Base-by-base conservation (phyloP, 2,113 vertebrate genomes). In the Pluvianellus socialis region DNA sequence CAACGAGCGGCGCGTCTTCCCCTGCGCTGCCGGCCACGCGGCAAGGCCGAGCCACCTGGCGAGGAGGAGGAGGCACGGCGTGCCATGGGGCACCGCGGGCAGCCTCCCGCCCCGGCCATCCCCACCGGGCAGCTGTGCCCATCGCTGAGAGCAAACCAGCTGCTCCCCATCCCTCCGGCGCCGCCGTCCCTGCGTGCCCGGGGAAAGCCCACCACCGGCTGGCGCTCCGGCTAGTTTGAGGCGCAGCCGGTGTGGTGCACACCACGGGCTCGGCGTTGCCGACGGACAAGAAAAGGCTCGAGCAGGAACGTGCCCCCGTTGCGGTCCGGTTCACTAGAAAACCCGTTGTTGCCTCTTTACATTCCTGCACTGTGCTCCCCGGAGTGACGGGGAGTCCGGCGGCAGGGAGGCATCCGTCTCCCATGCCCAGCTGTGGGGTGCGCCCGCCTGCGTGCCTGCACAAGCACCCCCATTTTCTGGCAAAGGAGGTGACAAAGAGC, bases 211-310 rank as follows among this genome's bases (percentile, higher is more conserved):
- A 70, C 21, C 9, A 62, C 45, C 3, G 5, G 59, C 55, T 91
- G 40, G 27, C 7, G 28, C 38, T 20, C 38, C 12, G 56, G 56
- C 1, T 71, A 8, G 47, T 81, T 75, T 77, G 8, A 72, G 72
- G 55, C 38, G 15, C 0, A 3, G 85, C 28, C 2, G 2, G 44
- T 9, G 56, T 7, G 52, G 38, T 6, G 5, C 40, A 18, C 0
- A 0, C 49, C 74, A 27, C 73, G 92, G 58, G 70, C 66, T 67
- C 74, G 19, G 44, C 3, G 1, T 19, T 20, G 42, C 24, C 53
- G 33, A 4, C 5, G 40, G 62, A 33, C 23, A 72, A 58, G 40
- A 42, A 80, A 82, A 83, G 42, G 22, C 71, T 75, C 0, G 2
- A 79, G 63, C 45, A 76, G 88, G 56, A 82, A 68, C 26, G 70